phyloP scores from a whole-genome alignment of 1,140 invertebrate species.

The Platyura marginata region DNA sequence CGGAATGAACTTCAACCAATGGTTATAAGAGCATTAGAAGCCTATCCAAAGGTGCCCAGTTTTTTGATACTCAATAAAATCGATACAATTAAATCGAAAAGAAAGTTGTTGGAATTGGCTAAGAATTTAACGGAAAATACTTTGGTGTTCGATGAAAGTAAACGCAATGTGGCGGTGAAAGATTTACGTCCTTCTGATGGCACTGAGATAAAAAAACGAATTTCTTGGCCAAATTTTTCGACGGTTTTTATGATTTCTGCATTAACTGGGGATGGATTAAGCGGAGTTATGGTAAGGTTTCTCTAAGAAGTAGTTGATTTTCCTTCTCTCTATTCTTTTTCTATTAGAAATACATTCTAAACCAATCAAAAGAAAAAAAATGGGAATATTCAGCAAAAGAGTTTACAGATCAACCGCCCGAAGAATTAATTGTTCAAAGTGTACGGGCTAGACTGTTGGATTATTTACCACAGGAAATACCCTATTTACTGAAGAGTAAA shows the following conservation, averaged over 20 bases:
- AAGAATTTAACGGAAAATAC: slow-evolving; percentile 44
- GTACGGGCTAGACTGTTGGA: slow-evolving; percentile 66
- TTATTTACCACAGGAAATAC: slow-evolving; percentile 59
- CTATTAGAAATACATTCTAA: slow-evolving; percentile 51
- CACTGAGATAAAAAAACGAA: slow-evolving; percentile 14
- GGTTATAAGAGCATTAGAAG: slow-evolving; percentile 46
- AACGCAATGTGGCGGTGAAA: too few relatives aligned
- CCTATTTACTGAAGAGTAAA: slow-evolving; percentile 47
- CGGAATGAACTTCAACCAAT: slow-evolving; percentile 44
- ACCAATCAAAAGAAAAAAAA: slow-evolving; percentile 34
- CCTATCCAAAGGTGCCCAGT: slow-evolving; percentile 40
- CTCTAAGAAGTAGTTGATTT: slow-evolving; percentile 6
- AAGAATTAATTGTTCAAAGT: slow-evolving; percentile 45
- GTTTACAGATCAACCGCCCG: slow-evolving; percentile 50
- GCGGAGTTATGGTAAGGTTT: slow-evolving; percentile 51
- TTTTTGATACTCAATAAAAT: slow-evolving; percentile 82
- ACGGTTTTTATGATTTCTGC: slow-evolving; percentile 83
- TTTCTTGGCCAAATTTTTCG: slow-evolving; percentile 55
- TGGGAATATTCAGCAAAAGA: slow-evolving; percentile 46
- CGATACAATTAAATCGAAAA: slow-evolving; percentile 60
- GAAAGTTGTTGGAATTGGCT: slow-evolving; percentile 49
- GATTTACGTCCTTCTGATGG: too few relatives aligned
- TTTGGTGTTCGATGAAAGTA: slow-evolving; percentile 17
- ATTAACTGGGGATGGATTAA: slow-evolving; percentile 53
- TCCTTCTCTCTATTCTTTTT: slow-evolving; percentile 7